These are phyloP conservation scores for Cephus pygmeus DNA, from an alignment of 2,888 invertebrate genomes.

Conservation along the genomic window DNA sequence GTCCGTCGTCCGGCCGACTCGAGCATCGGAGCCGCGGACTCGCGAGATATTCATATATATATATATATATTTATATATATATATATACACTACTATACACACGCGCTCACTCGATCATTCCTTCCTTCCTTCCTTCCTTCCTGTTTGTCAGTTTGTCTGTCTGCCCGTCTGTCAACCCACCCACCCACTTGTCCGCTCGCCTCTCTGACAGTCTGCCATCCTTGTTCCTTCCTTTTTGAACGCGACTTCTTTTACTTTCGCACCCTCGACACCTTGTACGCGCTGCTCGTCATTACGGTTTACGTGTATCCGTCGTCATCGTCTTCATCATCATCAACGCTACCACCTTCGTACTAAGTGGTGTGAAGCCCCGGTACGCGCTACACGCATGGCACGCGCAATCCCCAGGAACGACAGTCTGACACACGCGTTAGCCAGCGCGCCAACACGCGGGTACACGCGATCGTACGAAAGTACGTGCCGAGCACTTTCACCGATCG, in stretches of 20 bases:
- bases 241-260: neutral
- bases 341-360: too few species aligned
- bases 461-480: slow-evolving; percentile 19
- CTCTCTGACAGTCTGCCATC: neutral
- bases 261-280: neutral
- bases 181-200: slow-evolving; percentile 14
- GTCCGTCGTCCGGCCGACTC: slow-evolving; percentile 65
- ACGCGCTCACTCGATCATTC: slow-evolving; percentile 28
- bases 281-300: too few species aligned
- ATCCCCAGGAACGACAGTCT: slow-evolving; percentile 14
- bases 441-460: slow-evolving; percentile 22
- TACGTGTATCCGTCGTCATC: too few species aligned
- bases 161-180: slow-evolving; percentile 9
- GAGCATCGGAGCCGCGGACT: slow-evolving; percentile 57
- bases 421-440: slow-evolving; percentile 10
- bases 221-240: neutral
- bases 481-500: slow-evolving; percentile 24
- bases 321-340: too few species aligned
- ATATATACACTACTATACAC: slow-evolving; percentile 23
- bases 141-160: neutral
- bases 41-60: slow-evolving; percentile 39
- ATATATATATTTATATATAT: slow-evolving; percentile 33
- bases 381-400: slow-evolving; percentile 13
- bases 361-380: too few species aligned
- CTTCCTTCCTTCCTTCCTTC: slow-evolving; percentile 1